A percentile compares a stretch with the other conserved stretches of the same genome.
Evolutionary conservation across 2,113 vertebrate genomes (phyloP).

Genomic region (Mobula hypostoma): DNA sequence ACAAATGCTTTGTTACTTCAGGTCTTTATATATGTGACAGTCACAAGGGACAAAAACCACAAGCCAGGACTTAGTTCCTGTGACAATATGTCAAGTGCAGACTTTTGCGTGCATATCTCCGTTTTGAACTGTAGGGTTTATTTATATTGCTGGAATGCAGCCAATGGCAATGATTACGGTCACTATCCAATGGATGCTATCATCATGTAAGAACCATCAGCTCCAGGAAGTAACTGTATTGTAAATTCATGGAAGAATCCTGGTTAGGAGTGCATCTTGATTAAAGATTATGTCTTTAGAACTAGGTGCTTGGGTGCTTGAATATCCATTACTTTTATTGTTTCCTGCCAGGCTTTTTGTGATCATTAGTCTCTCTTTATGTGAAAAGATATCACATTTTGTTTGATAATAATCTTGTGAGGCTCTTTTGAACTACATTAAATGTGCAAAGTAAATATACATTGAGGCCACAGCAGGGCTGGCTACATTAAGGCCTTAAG

Average conservation of each 20-base stretch:
- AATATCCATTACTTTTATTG: not conserved
- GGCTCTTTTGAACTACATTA: too few relatives aligned
- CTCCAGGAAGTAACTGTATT: not conserved
- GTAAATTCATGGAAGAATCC: not conserved
- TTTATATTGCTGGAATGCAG: conserved; percentile 1
- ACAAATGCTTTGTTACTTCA: conserved; percentile 4
- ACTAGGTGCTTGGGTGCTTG: too few relatives aligned
- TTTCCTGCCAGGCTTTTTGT: not conserved
- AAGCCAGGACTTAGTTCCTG: conserved; percentile 4
- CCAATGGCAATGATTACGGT: not conserved
- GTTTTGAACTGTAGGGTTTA: not conserved
- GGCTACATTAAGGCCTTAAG: too few relatives aligned
- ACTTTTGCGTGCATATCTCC: not conserved
- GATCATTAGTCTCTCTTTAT: too few relatives aligned
- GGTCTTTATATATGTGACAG: conserved; percentile 14
- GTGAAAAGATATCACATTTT: too few relatives aligned
- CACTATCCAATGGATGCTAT: not conserved
- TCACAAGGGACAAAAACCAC: conserved; percentile 21
- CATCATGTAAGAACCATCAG: not conserved
- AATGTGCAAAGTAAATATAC: too few relatives aligned
- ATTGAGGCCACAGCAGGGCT: too few relatives aligned
- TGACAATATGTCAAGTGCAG: not conserved
- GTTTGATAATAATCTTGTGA: too few relatives aligned
- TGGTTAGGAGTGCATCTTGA: not conserved
- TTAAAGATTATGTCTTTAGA: not conserved